Evolutionary conservation across 2,113 vertebrate species (phyloP), one percentile per base, ranked within the genome.

Genomic region (Antigone vipio): DNA sequence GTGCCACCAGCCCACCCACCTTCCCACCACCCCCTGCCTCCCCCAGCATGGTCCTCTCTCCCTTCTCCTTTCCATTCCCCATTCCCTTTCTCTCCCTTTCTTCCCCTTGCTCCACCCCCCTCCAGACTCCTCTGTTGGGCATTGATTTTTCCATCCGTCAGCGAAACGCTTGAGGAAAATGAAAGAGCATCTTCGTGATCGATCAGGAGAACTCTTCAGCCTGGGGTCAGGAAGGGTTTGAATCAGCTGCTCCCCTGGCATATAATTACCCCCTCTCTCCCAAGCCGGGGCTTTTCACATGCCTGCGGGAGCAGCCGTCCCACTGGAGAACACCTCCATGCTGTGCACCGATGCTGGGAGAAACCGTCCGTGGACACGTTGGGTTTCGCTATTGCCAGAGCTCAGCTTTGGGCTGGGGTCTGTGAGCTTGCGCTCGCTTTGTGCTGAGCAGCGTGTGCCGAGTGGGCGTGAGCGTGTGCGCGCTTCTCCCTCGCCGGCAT

Each of bases 71-170:
- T 58, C 78, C 40, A 53, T 75, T 95, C 69, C 66, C 91, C 4
- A 0, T 78, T 84, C 71, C 40, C 55, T 92, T 88, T 85, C 88
- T 91, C 74, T 89, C 92, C 69, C 82, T 79, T 92, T 92, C 82
- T 95, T 95, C 67, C 44, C 75, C 38, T 79, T 78, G 67, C 94
- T 96, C 95, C 84, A 92, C 85, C 91, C 83, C 96, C 84, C 59
- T 59, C 80, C 94, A 91, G 80, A 86, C 95, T 96, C 83, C 96
- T 86, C 95, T 11, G 77, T 93, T 89, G 97, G 85, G 60, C 97
- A 98, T 98, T 92, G 98, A 98, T 98, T 98, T 98, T 98, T 98
- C 97, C 96, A 97, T 98, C 98, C 97, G 91, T 98, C 98, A 98
- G 97, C 55, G 91, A 95, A 98, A 98, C 83, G 97, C 98, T 97